Conservation (phyloP, 2,797 vertebrate genomes). For the Vipera ursinii region DNA sequence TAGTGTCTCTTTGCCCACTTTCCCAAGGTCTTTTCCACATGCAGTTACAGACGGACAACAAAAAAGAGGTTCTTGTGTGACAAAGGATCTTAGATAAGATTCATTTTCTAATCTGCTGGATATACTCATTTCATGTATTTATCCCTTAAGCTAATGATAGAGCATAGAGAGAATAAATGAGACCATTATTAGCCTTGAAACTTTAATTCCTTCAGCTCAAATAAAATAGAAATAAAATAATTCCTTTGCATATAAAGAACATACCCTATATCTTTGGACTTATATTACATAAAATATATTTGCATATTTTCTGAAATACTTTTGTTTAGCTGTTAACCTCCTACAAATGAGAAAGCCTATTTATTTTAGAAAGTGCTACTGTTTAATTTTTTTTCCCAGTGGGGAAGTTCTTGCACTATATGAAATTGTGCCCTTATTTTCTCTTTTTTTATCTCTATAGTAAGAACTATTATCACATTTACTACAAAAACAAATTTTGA, state of each 20-base stretch:
- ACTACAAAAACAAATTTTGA: background rate
- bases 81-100: background rate
- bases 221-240: background rate
- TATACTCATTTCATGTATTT: background rate
- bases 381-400: background rate
- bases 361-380: background rate
- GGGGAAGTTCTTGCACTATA: background rate
- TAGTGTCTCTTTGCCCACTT: background rate
- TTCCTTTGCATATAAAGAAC: background rate
- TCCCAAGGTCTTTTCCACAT: background rate
- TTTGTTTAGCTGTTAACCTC: background rate
- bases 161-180: background rate
- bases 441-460: background rate
- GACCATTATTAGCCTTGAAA: background rate
- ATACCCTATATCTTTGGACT: background rate
- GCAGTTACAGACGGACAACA: background rate
- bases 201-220: background rate
- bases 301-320: background rate
- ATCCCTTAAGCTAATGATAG: background rate
- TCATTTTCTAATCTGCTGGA: background rate
- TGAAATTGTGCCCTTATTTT: background rate
- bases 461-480: background rate
- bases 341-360: background rate
- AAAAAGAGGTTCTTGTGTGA: background rate
- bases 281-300: background rate